Conservation (phyloP, 2,797 vertebrate species). For the Fratercula arctica region DNA sequence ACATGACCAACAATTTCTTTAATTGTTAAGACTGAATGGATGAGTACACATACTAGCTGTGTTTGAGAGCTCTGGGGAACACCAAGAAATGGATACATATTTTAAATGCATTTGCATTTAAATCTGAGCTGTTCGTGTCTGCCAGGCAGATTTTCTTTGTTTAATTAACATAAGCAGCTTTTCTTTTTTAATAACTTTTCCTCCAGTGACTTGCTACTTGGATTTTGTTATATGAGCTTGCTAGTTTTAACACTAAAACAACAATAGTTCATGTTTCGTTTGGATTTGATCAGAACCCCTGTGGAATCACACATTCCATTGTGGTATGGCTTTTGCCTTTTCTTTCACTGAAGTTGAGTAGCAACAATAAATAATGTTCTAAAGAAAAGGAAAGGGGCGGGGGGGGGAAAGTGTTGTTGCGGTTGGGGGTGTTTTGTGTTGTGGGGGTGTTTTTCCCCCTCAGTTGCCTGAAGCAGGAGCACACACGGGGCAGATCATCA, state of each 20-base stretch:
- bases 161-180: constrained; percentile 58
- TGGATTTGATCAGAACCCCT: neutral
- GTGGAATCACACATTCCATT: neutral
- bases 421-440: neutral
- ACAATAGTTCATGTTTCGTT: neutral
- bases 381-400: neutral
- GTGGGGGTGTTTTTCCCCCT: neutral
- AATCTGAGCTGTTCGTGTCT: neutral
- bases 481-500: neutral
- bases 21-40: neutral
- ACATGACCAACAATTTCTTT: neutral
- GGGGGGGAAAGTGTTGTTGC: neutral
- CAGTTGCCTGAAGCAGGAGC: neutral
- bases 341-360: neutral
- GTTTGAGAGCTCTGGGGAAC: neutral
- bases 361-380: neutral
- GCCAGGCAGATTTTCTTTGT: neutral
- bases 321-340: neutral
- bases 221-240: neutral
- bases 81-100: neutral
- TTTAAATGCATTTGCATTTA: neutral
- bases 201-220: neutral
- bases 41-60: neutral
- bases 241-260: neutral
- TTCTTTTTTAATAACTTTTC: constrained; percentile 2